Evolutionary conservation across 2,113 vertebrate genomes (phyloP), one percentile per base, ranked within the genome.

Genomic region (Leuciscus idus): DNA sequence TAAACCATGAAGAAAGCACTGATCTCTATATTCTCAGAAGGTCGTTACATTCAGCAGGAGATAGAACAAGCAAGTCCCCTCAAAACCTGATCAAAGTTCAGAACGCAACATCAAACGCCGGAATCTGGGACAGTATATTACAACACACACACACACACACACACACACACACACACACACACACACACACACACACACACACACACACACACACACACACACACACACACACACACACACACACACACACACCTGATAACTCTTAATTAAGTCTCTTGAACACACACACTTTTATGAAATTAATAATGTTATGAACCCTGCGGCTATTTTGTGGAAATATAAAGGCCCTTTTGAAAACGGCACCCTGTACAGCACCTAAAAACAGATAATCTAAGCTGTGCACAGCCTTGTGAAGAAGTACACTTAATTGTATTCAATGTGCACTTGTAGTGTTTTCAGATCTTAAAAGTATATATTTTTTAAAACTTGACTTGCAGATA

Each of bases 261-360:
- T 30, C n/a, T 48, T 26, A 66, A 72, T 46, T 28, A 66, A 52
- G 43, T 55, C 66, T 12, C 13, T 39, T 36, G 15, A 52, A 84
- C 28, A 13, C 50, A 55, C 72, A 75, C 78, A 78, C 85, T 85
- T 76, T 50, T 13, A 59, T 84, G n/a, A 88, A 86, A 89, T 85
- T 23, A 85, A 74, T 90, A 90, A 91, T 91, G 88, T 90, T 81
- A 64, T 80, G 85, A 48, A 74, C 86, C 88, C 89, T 0, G 77
- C 62, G 91, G 90, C 86, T 50, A 76, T 75, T 81, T 86, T 23
- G 2, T 64, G 36, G 10, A 57, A 55, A 12, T 84, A 92, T 78
- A 79, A 84, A 85, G 55, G 28, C 13, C 86, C 85, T 86, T 85
- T 83, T 21, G 84, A 59, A 55, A 23, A 39, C 4, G 11, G 12